Evolutionary conservation across 2,113 vertebrate species (phyloP), one percentile per base, ranked within the genome.

Genomic region (Gorsachius goisagi): DNA sequence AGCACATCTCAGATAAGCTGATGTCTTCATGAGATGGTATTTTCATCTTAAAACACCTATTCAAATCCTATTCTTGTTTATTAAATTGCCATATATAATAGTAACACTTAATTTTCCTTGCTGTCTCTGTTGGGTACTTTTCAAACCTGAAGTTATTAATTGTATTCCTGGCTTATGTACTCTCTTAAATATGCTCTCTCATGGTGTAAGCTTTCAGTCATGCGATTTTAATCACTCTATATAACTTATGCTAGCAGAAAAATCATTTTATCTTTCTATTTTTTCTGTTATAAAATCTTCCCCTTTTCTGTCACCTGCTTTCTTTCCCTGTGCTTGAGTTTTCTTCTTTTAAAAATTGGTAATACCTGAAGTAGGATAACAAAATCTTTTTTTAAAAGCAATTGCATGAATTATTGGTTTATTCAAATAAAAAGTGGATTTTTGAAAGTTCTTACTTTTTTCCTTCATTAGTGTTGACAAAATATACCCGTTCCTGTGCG

Each of bases 401-500:
- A 5, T 64, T 72, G 13, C 6, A 13, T 44, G 9, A 47, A 56
- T 76, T 85, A n/a, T 13, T 94, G 22, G 12, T 24, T 75, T 77
- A 41, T 24, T 41, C 39, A 73, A 82, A 62, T 78, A 39, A 6
- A 23, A 26, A 24, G 13, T 45, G 39, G 24, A 49, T 90, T 92
- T 95, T 72, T 88, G 23, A 85, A 93, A 78, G 8, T 19, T 27
- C 5, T 91, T 77, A 3, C 19, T 76, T 71, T 97, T 85, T 72
- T 44, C 32, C 50, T 66, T 80, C 41, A 26, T 76, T 88, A 98
- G 98, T 49, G 81, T 67, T 76, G 91, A 90, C 41, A 97, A 96
- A 83, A 93, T 98, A 95, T 98, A 98, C 80, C 98, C 98, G 0
- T 98, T 98, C 93, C 84, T 98, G 76, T 98, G 98, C 1, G 50